These are phyloP conservation scores for Balaeniceps rex DNA, from an alignment of 2,113 vertebrate genomes.

Conservation along the genomic window DNA sequence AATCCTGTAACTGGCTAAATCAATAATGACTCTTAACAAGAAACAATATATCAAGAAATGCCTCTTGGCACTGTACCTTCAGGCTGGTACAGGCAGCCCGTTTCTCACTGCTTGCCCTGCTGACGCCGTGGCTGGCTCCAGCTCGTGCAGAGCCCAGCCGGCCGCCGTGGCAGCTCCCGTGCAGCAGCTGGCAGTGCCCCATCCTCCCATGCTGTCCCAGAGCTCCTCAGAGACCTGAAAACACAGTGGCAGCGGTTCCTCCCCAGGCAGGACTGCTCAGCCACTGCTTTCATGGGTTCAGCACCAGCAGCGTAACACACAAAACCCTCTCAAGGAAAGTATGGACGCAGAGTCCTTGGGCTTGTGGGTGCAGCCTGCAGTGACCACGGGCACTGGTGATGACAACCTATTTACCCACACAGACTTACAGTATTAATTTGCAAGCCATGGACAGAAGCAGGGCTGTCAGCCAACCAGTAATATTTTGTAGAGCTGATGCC, in stretches of 20 bases:
- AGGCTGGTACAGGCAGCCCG: background rate
- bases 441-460: background rate
- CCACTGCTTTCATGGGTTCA: background rate
- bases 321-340: background rate
- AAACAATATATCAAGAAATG: background rate
- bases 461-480: background rate
- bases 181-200: background rate
- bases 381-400: background rate
- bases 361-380: background rate
- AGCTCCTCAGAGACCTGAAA: background rate
- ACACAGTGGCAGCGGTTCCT: background rate
- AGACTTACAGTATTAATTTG: background rate
- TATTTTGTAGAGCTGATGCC: background rate
- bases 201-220: background rate
- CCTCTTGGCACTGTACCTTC: background rate
- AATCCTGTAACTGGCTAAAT: background rate
- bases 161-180: background rate
- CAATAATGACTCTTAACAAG: background rate
- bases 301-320: background rate
- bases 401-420: background rate
- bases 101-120: background rate
- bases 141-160: background rate
- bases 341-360: background rate
- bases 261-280: background rate
- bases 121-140: background rate